Evolutionary conservation across 2,888 invertebrate genomes (phyloP), one percentile per base, ranked within the genome.

Genomic region (Andricus curvator): DNA sequence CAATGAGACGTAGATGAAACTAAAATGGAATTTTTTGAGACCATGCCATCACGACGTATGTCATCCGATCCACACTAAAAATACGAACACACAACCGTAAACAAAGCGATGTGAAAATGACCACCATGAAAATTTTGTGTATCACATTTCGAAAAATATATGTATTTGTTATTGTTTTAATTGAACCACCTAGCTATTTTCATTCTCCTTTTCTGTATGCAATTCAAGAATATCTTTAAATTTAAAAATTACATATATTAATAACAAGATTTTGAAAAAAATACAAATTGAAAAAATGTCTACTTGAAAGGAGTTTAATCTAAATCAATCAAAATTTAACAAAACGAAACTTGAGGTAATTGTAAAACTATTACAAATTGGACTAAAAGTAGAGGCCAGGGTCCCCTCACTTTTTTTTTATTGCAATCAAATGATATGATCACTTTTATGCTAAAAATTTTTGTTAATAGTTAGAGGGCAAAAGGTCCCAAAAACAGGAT

Each of bases 81-180:
- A 79, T 80, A 83, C 74, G 83, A 84, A 81, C 33, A 83, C 80
- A 82, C 60, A 82, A 80, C 81, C 81, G 82, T 82, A 82, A 80
- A 84, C 80, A 86, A 83, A 84, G 82, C 83, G 80, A 86, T 85
- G 84, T 84, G 86, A 85, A 85, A 87, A 89, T 85, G 89, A 91
- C 86, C 88, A 90, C 88, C 89, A 86, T 81, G 81, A 86, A 81
- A 91, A 89, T 87, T 87, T 90, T 91, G 88, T 92, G 91, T 92
- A 92, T 90, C 91, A 92, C 92, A 91, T 92, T 92, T 92, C 90
- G 92, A 92, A 88, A 92, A 92, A 91, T 92, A 92, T 92, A 93
- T 93, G 92, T 92, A 92, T 93, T 93, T 93, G 92, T 93, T 93
- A 92, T 92, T 92, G 92, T 93, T 93, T 92, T 93, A 92, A 92